Conservation (phyloP, 2,797 vertebrate species). For the Schizopygopsis pylzovi region DNA sequence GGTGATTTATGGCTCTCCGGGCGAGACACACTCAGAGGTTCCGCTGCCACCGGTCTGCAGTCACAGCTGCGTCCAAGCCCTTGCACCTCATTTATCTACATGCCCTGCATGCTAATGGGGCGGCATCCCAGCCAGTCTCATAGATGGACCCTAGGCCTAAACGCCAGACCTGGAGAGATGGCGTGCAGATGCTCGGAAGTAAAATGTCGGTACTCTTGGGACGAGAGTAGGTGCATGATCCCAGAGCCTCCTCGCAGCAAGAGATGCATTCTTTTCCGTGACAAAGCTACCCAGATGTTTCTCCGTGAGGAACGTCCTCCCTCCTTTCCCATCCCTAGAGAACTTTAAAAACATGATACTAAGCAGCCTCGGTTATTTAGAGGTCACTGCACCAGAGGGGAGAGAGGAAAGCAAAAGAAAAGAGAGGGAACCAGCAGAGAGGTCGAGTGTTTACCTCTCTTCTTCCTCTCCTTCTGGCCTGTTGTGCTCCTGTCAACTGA, state of each 20-base stretch:
- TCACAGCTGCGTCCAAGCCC: constrained; percentile 89
- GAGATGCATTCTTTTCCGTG: constrained; percentile 83
- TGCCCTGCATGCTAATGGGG: constrained; percentile 86
- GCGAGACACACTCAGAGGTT: constrained; percentile 71
- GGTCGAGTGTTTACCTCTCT: constrained; percentile 61
- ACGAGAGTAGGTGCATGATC: constrained; percentile 73
- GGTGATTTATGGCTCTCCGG: constrained; percentile 90
- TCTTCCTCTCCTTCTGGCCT: constrained; percentile 62
- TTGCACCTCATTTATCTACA: constrained; percentile 92
- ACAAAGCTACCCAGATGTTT: constrained; percentile 89
- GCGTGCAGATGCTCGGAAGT: constrained; percentile 76
- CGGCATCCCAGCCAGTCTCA: constrained; percentile 74
- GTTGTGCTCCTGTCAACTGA: constrained; percentile 60
- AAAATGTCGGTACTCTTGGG: constrained; percentile 74
- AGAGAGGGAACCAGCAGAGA: constrained; percentile 51
- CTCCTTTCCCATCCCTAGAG: constrained; percentile 73
- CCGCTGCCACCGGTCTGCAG: constrained; percentile 81
- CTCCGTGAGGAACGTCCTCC: constrained; percentile 81
- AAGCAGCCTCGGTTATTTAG: constrained; percentile 82
- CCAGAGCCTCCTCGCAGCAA: constrained; percentile 74
- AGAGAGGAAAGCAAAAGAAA: constrained; percentile 61
- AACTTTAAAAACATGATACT: constrained; percentile 86
- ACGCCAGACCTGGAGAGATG: constrained; percentile 75
- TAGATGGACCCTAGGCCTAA: constrained; percentile 70
- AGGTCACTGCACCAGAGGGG: constrained; percentile 76